Evolutionary conservation across 2,888 invertebrate genomes (phyloP).

Genomic region (Sericinus montela): DNA sequence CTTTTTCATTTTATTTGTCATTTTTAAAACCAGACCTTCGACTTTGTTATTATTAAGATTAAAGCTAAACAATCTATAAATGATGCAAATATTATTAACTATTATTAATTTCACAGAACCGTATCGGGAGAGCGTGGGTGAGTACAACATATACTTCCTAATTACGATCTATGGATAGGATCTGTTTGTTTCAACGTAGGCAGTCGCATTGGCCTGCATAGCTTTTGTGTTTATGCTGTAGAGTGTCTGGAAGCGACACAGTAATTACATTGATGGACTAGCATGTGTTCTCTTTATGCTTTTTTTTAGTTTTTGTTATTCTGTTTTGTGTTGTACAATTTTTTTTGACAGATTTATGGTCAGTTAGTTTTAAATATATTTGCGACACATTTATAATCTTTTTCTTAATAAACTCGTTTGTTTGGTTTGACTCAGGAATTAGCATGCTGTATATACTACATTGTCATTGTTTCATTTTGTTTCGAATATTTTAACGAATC

Average conservation of each 20-base stretch:
- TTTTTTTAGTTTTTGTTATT: neutral
- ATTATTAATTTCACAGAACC: constrained; percentile 64
- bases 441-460: too few species aligned
- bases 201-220: constrained; percentile 62
- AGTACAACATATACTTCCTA: constrained; percentile 51
- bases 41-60: too few species aligned
- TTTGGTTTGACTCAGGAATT: too few species aligned
- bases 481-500: too few species aligned
- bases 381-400: too few species aligned
- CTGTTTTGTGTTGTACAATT: too few species aligned
- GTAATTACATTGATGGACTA: constrained; percentile 17
- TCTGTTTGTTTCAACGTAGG: constrained; percentile 48
- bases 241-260: constrained; percentile 28
- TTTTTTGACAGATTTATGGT: too few species aligned
- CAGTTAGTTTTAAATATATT: too few species aligned
- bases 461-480: too few species aligned
- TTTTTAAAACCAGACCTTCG: too few species aligned
- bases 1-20: too few species aligned
- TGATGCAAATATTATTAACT: constrained; percentile 31
- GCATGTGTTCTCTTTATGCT: constrained; percentile 9
- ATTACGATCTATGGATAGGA: constrained; percentile 47
- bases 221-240: constrained; percentile 26
- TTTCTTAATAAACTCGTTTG: too few species aligned
- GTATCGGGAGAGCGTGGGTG: constrained; percentile 54
- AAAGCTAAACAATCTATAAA: constrained; percentile 10